Evolutionary conservation across 2,113 vertebrate genomes (phyloP), one percentile per base, ranked within the genome.

Genomic region (Cromileptes altivelis): DNA sequence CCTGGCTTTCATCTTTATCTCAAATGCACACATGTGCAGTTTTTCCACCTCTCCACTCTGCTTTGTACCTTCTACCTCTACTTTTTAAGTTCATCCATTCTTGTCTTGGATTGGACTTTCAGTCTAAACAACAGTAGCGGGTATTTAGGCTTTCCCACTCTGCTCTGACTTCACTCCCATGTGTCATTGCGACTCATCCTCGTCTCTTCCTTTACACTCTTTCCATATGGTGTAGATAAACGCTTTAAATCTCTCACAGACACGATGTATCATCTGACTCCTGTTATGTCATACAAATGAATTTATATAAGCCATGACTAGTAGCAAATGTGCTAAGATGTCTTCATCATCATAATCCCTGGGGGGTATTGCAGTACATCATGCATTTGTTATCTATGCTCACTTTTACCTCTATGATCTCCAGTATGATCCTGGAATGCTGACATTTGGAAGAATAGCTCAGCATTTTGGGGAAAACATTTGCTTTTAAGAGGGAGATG

Each of bases 201-300:
- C 37, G 33, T 60, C 63, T 11, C 15, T 18, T 73, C 45, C 78
- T 80, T 56, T 14, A 21, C 63, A 23, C 64, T 30, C 40, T 55
- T 71, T 73, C 70, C 70, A 87, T 79, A 79, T 78, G 50, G 53
- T 73, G 42, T 4, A 50, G 2, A 72, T 80, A 80, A 81, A 60
- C 65, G 49, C 76, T 80, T 58, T 19, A 73, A 0, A 62, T 47
- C 69, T 60, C 62, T 67, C 11, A 21, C 57, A 50, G 62, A 78
- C 63, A 2, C 13, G 52, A 57, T 79, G 13, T 47, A 37, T 75
- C 25, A 57, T 80, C 57, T 40, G 42, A 49, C 13, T 23, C 13
- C 18, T 69, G 42, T 79, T 49, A 64, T 69, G 62, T 85, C 65
- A 62, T 50, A 50, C 25, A 70, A 23, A 71, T 71, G 1, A 13